Evolutionary conservation across 2,888 invertebrate genomes (phyloP).

Genomic region (Tanypteryx hageni): DNA sequence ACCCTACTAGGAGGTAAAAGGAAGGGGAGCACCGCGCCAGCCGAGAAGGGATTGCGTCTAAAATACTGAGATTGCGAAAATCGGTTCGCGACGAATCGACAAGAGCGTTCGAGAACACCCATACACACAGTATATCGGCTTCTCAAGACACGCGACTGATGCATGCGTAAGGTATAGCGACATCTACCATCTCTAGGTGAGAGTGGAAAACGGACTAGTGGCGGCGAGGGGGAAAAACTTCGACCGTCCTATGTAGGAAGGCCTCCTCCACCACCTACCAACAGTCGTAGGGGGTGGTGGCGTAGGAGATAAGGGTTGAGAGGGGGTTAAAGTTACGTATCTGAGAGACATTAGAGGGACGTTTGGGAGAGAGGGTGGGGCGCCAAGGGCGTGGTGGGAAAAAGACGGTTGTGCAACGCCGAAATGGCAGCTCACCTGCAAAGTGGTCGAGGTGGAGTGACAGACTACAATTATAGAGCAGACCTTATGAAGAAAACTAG

Average conservation of each 20-base stretch:
- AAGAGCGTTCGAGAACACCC: background rate
- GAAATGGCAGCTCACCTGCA: conserved; percentile 22
- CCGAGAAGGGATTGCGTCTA: background rate
- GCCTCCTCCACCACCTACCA: background rate
- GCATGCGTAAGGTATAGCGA: background rate
- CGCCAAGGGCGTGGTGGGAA: conserved; percentile 41
- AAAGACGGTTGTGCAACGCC: conserved; percentile 31
- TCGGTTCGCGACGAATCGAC: background rate
- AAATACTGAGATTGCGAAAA: background rate
- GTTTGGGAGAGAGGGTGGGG: conserved; percentile 1
- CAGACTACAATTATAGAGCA: conserved; percentile 44
- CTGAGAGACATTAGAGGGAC: background rate
- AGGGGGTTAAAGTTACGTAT: no score
- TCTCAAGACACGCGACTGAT: background rate
- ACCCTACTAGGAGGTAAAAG: background rate
- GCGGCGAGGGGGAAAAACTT: background rate
- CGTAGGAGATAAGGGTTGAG: background rate
- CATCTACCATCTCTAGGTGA: background rate
- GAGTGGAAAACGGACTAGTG: background rate
- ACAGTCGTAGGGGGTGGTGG: background rate
- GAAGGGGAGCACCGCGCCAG: background rate
- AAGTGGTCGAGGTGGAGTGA: conserved; percentile 29
- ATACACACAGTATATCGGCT: background rate
- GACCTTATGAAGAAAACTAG: background rate
- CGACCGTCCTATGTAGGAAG: background rate